phyloP scores from a whole-genome alignment of 2,888 invertebrate genomes.

The Leistus spinibarbis region DNA sequence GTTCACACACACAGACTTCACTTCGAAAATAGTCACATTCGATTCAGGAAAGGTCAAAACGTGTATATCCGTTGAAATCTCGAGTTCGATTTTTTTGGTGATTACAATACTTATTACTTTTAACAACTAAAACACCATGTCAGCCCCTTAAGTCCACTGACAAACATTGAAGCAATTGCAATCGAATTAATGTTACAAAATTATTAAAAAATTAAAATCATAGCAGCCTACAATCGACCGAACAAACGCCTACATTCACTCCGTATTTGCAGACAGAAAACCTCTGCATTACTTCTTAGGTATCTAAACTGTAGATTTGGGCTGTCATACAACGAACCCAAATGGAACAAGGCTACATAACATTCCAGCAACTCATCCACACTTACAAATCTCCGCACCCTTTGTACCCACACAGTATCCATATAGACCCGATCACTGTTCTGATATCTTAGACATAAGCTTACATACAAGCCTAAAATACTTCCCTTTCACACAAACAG shows the following conservation, averaged over 20 bases:
- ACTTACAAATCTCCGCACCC: slow-evolving; percentile 11
- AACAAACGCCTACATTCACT: background rate
- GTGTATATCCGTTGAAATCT: too few species aligned
- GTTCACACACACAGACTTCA: too few species aligned
- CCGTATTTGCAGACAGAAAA: background rate
- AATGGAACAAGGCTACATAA: slow-evolving; percentile 27
- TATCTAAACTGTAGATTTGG: slow-evolving; percentile 10
- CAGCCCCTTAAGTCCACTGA: background rate
- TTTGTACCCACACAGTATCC: slow-evolving; percentile 5
- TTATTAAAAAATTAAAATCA: background rate
- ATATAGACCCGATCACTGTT: slow-evolving; percentile 10
- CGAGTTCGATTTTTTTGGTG: too few species aligned
- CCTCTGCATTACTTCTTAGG: slow-evolving; percentile 19
- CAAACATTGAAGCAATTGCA: background rate
- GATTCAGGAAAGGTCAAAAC: too few species aligned
- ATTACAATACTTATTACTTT: background rate
- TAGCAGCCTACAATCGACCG: background rate
- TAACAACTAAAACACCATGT: background rate
- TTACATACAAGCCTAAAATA: slow-evolving; percentile 3
- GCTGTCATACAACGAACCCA: slow-evolving; percentile 22
- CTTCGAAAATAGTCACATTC: too few species aligned
- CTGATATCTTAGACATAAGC: slow-evolving; percentile 16
- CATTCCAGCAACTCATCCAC: background rate
- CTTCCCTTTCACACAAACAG: slow-evolving; percentile 27
- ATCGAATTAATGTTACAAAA: background rate